Evolutionary conservation across 2,888 invertebrate species (phyloP), one percentile per base, ranked within the genome.

Genomic region (Microctonus hyperodae): DNA sequence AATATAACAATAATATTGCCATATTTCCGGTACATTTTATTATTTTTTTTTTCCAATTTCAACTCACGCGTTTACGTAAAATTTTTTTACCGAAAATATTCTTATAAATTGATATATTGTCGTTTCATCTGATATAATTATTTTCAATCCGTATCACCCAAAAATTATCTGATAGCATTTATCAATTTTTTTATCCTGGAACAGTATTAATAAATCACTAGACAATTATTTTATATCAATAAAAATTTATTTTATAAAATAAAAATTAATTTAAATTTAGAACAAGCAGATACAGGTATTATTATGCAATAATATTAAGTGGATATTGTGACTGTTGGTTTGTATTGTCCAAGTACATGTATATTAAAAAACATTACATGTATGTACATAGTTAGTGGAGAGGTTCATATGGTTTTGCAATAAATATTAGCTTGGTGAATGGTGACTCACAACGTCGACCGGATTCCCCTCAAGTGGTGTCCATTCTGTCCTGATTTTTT

Each of bases 321-420:
- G 56, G 56, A 56, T 16, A 16, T 64, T 48, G 57, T 25, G 58
- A 50, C 51, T 58, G 58, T 51, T 9, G 28, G 59, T 37, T 48
- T 37, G 1, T n/a, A 44, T 4, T n/a, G 16, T 44, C n/a, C 44
- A 16, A 10, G n/a, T n/a, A n/a, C n/a, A n/a, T n/a, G n/a, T n/a
- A n/a, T n/a, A n/a, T n/a, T 10, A 5, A n/a, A n/a, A 7, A 44
- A n/a, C 33, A 13, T 9, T 5, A 63, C 23, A 31, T 16, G 55
- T 63, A 48, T 44, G 25, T 35, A 16, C 33, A 22, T 25, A 44
- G 51, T n/a, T 25, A 44, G 51, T n/a, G 37, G 51, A 48, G 25
- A 50, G 35, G 13, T 28, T 44, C 53, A 33, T 58, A 50, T 64
- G 58, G 64, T 64, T 58, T 64, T 58, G 64, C 37, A 64, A 64